Percentiles rank a stretch among this genome's conserved stretches.
Conservation (phyloP, 2,797 vertebrate genomes). For the Odontamblyopus rebecca region DNA sequence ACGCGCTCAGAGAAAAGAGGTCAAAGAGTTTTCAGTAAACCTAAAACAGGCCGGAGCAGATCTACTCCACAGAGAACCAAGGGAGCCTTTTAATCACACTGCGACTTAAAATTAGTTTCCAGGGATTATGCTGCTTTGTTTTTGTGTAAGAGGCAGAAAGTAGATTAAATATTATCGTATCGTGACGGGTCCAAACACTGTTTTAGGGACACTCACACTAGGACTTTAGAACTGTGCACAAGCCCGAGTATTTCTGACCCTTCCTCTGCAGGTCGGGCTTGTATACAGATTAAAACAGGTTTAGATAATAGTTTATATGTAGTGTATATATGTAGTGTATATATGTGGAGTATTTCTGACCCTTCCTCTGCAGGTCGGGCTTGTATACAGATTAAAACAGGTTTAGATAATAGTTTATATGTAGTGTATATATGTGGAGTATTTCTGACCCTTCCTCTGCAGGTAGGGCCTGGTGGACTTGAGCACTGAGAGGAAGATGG, state of each 20-base stretch:
- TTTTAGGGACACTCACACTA: too few relatives aligned
- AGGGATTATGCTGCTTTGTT: too few relatives aligned
- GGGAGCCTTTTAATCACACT: too few relatives aligned
- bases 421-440: too few relatives aligned
- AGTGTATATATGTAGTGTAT: too few relatives aligned
- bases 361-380: constrained; percentile 97
- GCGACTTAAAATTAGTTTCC: too few relatives aligned
- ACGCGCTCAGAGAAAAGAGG: background rate
- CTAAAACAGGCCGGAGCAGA: too few relatives aligned
- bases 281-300: background rate
- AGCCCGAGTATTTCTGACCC: constrained; percentile 64
- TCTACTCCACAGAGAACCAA: too few relatives aligned
- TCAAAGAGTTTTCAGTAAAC: background rate
- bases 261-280: constrained; percentile 95
- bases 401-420: constrained; percentile 1
- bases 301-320: background rate
- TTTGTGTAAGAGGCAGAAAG: too few relatives aligned
- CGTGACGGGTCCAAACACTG: too few relatives aligned
- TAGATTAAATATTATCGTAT: too few relatives aligned
- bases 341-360: constrained; percentile 33
- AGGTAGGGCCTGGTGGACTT: constrained; percentile 94
- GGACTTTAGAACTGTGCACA: too few relatives aligned
- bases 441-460: constrained; percentile 88
- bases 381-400: constrained; percentile 44
- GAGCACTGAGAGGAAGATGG: constrained; percentile 95